phyloP scores from a whole-genome alignment of 1,140 invertebrate species.

The Harlomillsia oculata region DNA sequence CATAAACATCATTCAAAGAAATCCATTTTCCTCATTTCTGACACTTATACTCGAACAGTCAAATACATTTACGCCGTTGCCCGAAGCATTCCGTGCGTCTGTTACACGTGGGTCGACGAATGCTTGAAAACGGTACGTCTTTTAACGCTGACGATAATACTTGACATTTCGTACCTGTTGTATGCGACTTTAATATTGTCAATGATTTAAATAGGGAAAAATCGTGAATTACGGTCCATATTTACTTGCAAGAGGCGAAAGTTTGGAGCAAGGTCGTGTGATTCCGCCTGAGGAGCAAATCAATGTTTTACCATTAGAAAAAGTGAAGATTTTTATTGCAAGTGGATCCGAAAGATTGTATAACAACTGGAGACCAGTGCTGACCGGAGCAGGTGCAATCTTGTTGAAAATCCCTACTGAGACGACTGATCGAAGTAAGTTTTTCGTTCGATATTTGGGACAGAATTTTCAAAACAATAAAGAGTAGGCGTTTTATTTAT shows the following conservation, averaged over 20 bases:
- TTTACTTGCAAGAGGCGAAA: conserved; percentile 17
- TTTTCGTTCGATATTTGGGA: neutral
- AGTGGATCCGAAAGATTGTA: conserved; percentile 27
- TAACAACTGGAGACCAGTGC: conserved; percentile 34
- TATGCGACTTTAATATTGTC: neutral
- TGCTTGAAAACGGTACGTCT: conserved; percentile 18
- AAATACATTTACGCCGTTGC: conserved; percentile 31
- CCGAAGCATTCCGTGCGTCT: conserved; percentile 29
- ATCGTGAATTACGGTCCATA: conserved; percentile 18
- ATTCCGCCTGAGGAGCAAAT: conserved; percentile 23
- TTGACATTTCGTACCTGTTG: no score
- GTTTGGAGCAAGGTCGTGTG: conserved; percentile 23
- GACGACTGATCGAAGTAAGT: conserved; percentile 24
- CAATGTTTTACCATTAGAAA: conserved; percentile 32
- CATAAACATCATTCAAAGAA: no score
- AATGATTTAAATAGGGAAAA: conserved; percentile 13
- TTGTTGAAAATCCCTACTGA: no score
- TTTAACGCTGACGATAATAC: no score
- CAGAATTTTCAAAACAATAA: no score
- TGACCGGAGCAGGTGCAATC: conserved; percentile 27
- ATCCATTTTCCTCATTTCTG: conserved; percentile 20
- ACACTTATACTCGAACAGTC: conserved; percentile 25
- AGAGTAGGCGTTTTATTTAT: no score
- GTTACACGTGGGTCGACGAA: conserved; percentile 19
- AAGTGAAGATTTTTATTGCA: conserved; percentile 27